A percentile compares a stretch with the other conserved stretches of the same genome.
These are phyloP conservation scores for Erinaceus europaeus DNA, from an alignment of 2,113 vertebrate genomes.

Conservation along the genomic window DNA sequence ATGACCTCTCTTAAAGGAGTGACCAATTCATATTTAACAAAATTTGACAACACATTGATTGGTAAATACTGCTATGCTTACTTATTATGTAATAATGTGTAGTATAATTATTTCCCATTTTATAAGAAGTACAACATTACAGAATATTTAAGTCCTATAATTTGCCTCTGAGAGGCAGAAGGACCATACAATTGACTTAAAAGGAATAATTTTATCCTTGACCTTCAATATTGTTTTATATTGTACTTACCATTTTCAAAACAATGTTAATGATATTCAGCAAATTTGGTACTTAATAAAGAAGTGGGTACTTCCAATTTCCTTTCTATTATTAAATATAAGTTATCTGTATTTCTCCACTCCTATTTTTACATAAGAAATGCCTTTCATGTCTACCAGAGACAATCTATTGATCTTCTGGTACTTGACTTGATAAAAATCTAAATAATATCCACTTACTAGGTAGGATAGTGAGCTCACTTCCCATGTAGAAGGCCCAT, in stretches of 20 bases:
- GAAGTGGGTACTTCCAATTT: neutral
- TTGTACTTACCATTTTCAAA: conserved; percentile 6
- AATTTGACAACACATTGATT: neutral
- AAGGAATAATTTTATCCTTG: conserved; percentile 1
- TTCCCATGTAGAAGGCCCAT: too few relatives aligned
- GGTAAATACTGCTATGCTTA: too few relatives aligned
- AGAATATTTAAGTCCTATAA: neutral
- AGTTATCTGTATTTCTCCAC: neutral
- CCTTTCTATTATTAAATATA: neutral
- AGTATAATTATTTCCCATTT: neutral
- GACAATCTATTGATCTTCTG: neutral
- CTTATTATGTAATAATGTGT: too few relatives aligned
- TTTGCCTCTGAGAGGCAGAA: neutral
- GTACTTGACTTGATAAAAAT: neutral
- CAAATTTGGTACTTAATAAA: neutral
- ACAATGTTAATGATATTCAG: conserved; percentile 4
- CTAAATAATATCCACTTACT: too few relatives aligned
- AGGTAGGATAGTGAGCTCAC: too few relatives aligned
- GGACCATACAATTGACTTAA: neutral
- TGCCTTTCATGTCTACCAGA: neutral
- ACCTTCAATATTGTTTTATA: conserved; percentile 18
- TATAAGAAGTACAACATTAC: neutral
- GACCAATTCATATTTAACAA: conserved; percentile 15
- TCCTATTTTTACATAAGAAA: conserved; percentile 24
- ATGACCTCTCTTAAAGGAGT: neutral